These are phyloP conservation scores for Propithecus coquereli DNA, from an alignment of 2,113 vertebrate genomes.

Conservation along the genomic window DNA sequence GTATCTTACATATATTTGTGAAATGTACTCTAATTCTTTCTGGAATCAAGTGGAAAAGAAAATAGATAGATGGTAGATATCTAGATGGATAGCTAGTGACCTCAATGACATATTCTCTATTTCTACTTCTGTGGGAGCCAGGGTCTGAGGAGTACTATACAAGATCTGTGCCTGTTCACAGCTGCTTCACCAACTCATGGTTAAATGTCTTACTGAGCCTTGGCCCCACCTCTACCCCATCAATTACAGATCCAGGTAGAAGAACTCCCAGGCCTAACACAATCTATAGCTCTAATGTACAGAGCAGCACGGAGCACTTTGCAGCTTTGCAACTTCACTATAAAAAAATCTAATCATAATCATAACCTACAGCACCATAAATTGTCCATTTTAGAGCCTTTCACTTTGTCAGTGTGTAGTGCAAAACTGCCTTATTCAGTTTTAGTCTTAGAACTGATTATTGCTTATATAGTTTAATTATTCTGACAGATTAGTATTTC, in stretches of 20 bases:
- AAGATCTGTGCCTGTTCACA: background rate
- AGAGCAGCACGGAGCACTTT: background rate
- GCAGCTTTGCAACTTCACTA: background rate
- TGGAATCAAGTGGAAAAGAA: background rate
- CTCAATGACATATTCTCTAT: background rate
- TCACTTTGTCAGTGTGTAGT: background rate
- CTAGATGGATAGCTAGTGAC: background rate
- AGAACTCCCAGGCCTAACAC: background rate
- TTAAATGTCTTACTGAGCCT: background rate
- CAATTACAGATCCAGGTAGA: background rate
- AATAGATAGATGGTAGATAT: background rate
- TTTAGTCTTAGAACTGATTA: background rate
- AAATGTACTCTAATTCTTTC: background rate
- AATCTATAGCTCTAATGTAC: background rate
- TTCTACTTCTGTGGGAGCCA: background rate
- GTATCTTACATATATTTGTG: background rate
- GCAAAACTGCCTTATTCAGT: slow-evolving; percentile 37
- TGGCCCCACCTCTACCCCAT: background rate
- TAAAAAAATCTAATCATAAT: slow-evolving; percentile 24
- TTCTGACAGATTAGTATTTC: slow-evolving; percentile 33
- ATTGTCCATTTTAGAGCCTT: background rate
- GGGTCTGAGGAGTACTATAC: background rate
- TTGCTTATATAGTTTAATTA: slow-evolving; percentile 31
- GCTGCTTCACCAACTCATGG: background rate
- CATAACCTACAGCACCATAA: slow-evolving; percentile 52